Conservation (phyloP, 2,113 vertebrate species). For the Oncorhynchus kisutch region DNA sequence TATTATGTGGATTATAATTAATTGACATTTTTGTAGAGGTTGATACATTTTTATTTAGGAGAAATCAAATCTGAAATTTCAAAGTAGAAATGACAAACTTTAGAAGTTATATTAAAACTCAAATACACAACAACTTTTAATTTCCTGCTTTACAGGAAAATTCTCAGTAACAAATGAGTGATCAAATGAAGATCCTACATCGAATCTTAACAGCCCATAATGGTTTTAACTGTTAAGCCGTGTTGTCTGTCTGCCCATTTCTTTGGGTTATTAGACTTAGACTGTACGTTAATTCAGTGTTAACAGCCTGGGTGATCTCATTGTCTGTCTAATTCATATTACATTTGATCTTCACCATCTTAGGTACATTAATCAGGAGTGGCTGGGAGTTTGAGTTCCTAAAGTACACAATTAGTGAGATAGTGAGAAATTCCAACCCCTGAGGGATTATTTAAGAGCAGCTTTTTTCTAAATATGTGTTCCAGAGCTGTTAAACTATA, state of each 20-base stretch:
- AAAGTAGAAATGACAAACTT: no score
- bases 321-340: slow-evolving; percentile 40
- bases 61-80: no score
- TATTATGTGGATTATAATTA: no score
- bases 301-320: slow-evolving; percentile 59
- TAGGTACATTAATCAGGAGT: slow-evolving; percentile 52
- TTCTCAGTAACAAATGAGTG: no score
- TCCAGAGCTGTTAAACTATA: not conserved
- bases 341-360: slow-evolving; percentile 40
- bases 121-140: no score
- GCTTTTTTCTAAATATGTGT: slow-evolving; percentile 4
- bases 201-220: slow-evolving; percentile 27
- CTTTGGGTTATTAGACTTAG: slow-evolving; percentile 47
- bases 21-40: not conserved
- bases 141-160: no score
- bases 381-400: slow-evolving; percentile 41
- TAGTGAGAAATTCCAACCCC: slow-evolving; percentile 1
- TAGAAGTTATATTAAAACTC: no score
- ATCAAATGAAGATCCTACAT: no score
- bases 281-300: slow-evolving; percentile 63
- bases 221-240: slow-evolving; percentile 55
- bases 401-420: slow-evolving; percentile 34
- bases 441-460: slow-evolving; percentile 14
- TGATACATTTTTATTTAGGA: no score
- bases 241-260: slow-evolving; percentile 39